Base-by-base conservation (phyloP, 37 sponge, comb jelly and placozoan genomes). In the Oopsacas minuta region DNA sequence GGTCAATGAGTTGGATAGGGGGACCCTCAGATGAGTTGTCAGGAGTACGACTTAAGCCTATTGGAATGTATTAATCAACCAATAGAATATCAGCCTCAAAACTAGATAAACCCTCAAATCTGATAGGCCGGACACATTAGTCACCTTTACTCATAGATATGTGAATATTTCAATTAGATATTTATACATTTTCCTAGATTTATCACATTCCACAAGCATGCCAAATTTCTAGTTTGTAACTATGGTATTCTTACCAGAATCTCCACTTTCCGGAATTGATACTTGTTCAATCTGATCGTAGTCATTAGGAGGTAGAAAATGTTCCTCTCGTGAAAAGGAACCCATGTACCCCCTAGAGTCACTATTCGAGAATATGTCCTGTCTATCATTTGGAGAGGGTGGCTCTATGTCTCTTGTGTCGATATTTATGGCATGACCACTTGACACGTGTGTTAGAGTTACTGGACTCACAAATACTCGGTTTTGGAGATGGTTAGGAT, bases 241-340 rank as follows among this genome's bases (percentile, higher is more conserved):
- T n/a, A n/a, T n/a, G n/a, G n/a, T n/a, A n/a, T n/a, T 61, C 75
- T 12, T 34, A 61, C 75, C 75, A 7, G 75, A 61, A 34, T 61
- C 75, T 61, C 75, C 75, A 12, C 75, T 61, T 12, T 61, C 75
- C 20, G 75, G 75, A 3, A 61, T 61, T 25, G 75, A 61, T 3
- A 25, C 30, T 3, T 34, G 75, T n/a, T 61, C 75, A 12, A 34
- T 25, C 75, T 25, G 75, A n/a, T 61, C 75, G 30, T 61, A 34
- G 28, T 61, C 75, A 3, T 12, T 5, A n/a, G 75, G 75, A 5
- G 75, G 75, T 3, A 61, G 7, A n/a, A 61, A 61, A 34, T 61
- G 75, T 25, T 61, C 75, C 75, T 61, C 75, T 61, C 75, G 75
- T 5, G 75, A 61, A 34, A 61, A 61, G 75, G 75, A 61, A 5